Evolutionary conservation across 2,888 invertebrate genomes (phyloP), one percentile per base, ranked within the genome.

Genomic region (Norana najaformis): DNA sequence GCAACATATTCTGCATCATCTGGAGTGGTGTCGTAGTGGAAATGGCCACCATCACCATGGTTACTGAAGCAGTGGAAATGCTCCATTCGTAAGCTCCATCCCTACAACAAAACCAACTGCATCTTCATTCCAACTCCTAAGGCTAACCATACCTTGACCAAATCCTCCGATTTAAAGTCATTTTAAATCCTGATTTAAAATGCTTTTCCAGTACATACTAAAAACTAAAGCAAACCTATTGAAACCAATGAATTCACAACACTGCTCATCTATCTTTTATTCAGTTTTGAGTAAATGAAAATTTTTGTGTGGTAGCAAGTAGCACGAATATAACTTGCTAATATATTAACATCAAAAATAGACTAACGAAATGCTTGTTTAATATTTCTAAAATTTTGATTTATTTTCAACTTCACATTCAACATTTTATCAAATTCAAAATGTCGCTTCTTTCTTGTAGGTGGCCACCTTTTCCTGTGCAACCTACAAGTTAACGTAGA

Each of bases 11-110:
- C 97, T 20, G 96, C 98, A n/a, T 94, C 96, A 18, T 96, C 97
- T 0, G 99, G 98, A 47, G 98, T 97, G 18, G 97, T 97, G 95
- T 99, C 99, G 94, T 97, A 97, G 95, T 99, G 99, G 95, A 99
- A 99, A 96, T 99, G 99, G 0, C 99, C 99, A 92, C 94, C 95
- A 88, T 95, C 94, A 0, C 95, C 95, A 91, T 95, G 95, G 35
- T 94, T 92, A 95, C 97, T 97, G 94, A 98, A 98, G 91, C 96
- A 95, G 95, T 99, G 99, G 95, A 99, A 99, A 95, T 99, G 99
- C 95, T 99, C 98, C 92, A 98, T 96, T 93, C 99, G 96, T 92
- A 99, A 96, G 95, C 98, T 98, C 94, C 98, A 95, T 38, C 96
- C 98, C 98, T 98, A 92, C 30, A 92, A 92, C 37, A 39, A 69